Evolutionary conservation across 2,797 vertebrate species (phyloP).

Genomic region (Rhinatrema bivittatum): DNA sequence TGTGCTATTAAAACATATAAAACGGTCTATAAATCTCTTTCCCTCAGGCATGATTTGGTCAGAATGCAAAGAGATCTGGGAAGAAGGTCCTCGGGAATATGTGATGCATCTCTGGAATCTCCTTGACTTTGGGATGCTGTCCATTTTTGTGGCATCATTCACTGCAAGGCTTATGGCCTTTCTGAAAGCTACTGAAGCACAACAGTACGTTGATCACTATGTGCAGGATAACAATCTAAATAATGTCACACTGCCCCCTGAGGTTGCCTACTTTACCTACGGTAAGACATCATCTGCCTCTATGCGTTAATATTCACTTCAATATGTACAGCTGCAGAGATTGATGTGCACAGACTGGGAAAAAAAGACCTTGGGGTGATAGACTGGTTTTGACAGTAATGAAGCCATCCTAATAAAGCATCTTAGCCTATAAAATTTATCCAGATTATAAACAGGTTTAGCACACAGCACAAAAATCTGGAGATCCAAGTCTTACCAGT

Average conservation of each 20-base stretch:
- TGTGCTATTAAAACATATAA: too few species aligned
- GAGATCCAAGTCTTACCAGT: not conserved
- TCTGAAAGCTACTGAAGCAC: slow-evolving; percentile 87
- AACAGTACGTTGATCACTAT: slow-evolving; percentile 84
- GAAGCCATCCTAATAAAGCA: not conserved
- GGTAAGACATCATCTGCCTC: slow-evolving; percentile 55
- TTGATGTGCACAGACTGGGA: too few species aligned
- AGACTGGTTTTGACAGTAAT: not conserved
- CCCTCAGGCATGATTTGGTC: slow-evolving; percentile 89
- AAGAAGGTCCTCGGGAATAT: slow-evolving; percentile 85
- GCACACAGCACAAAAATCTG: not conserved
- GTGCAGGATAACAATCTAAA: slow-evolving; percentile 75
- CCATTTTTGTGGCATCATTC: slow-evolving; percentile 91
- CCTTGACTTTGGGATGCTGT: slow-evolving; percentile 92
- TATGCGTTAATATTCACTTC: not conserved
- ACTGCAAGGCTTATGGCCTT: slow-evolving; percentile 94
- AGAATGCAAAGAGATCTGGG: slow-evolving; percentile 95
- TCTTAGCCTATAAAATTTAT: not conserved
- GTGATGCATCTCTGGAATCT: slow-evolving; percentile 92
- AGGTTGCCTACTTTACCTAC: slow-evolving; percentile 90
- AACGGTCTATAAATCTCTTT: too few species aligned
- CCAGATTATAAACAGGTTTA: not conserved
- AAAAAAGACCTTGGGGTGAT: too few species aligned
- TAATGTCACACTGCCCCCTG: slow-evolving; percentile 81
- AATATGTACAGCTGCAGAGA: not conserved